phyloP scores from a whole-genome alignment of 2,888 invertebrate genomes.

The Aspidapion aeneum region DNA sequence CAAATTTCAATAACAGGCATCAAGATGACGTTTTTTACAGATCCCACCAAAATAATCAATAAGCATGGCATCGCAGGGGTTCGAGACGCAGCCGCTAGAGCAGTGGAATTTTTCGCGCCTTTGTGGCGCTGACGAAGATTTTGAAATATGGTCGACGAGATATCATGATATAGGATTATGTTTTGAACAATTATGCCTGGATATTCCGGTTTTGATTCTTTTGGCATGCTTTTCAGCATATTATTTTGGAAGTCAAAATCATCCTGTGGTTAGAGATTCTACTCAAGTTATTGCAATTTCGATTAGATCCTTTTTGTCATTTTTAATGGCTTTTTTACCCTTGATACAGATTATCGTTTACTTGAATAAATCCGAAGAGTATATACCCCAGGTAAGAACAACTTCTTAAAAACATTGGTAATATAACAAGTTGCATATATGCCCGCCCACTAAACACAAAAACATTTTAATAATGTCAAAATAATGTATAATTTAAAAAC shows the following conservation, averaged over 20 bases:
- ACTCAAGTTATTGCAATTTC: slow-evolving; percentile 62
- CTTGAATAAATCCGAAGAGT: slow-evolving; percentile 51
- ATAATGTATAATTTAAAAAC: no score
- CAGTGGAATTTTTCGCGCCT: slow-evolving; percentile 72
- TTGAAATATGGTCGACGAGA: slow-evolving; percentile 65
- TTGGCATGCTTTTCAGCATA: slow-evolving; percentile 78
- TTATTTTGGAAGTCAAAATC: slow-evolving; percentile 67
- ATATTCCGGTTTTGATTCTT: slow-evolving; percentile 69
- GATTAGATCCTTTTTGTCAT: slow-evolving; percentile 59
- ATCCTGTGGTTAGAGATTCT: slow-evolving; percentile 60
- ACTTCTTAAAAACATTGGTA: no score
- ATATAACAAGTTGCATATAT: no score
- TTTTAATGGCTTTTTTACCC: slow-evolving; percentile 64
- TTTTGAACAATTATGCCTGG: slow-evolving; percentile 79
- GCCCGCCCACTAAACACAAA: no score
- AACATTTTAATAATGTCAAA: no score
- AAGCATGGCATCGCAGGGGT: not conserved
- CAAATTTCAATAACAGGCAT: no score
- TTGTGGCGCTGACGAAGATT: slow-evolving; percentile 65
- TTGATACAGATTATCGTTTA: slow-evolving; percentile 64
- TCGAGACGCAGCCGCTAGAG: slow-evolving; percentile 23
- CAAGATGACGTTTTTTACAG: no score
- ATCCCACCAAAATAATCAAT: not conserved
- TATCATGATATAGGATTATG: slow-evolving; percentile 78
- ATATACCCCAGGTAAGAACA: slow-evolving; percentile 52